Evolutionary conservation across 1,140 invertebrate genomes (phyloP).

Genomic region (Andricus grossulariae): DNA sequence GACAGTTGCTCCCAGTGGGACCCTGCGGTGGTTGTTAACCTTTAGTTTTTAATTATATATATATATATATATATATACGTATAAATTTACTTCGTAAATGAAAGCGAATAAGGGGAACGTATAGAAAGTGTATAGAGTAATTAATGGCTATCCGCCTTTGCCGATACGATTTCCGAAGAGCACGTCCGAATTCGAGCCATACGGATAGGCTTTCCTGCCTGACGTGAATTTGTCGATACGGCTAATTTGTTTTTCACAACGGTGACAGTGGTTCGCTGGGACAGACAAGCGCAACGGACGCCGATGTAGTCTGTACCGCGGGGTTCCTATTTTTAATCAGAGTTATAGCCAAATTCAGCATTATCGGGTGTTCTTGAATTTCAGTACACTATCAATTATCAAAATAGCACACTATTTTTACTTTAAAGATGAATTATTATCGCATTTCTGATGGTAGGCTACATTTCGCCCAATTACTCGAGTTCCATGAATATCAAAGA

Average conservation of each 20-base stretch:
- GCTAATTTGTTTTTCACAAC: conserved; percentile 36
- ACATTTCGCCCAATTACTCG: neutral
- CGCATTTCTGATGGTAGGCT: neutral
- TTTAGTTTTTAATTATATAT: no score
- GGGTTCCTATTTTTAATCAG: conserved; percentile 14
- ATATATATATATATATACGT: no score
- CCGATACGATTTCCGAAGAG: conserved; percentile 14
- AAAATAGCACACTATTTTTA: neutral
- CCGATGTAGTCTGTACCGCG: conserved; percentile 12
- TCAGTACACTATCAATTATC: neutral
- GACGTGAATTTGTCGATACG: conserved; percentile 34
- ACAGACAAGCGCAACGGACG: conserved; percentile 20
- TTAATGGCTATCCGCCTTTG: conserved; percentile 26
- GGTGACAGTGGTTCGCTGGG: conserved; percentile 25
- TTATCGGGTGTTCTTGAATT: neutral
- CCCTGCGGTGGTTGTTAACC: no score
- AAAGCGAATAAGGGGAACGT: conserved; percentile 43
- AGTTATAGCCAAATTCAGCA: neutral
- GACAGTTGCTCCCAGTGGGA: no score
- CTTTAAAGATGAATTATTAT: neutral
- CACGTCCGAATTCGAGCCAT: conserved; percentile 19
- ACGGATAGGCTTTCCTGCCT: conserved; percentile 19
- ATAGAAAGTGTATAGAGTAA: conserved; percentile 33
- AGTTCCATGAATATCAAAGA: conserved; percentile 25
- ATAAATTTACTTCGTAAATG: conserved; percentile 33